These are phyloP conservation scores for Eupristina koningsbergeri DNA, from an alignment of 1,140 invertebrate species.

Conservation along the genomic window DNA sequence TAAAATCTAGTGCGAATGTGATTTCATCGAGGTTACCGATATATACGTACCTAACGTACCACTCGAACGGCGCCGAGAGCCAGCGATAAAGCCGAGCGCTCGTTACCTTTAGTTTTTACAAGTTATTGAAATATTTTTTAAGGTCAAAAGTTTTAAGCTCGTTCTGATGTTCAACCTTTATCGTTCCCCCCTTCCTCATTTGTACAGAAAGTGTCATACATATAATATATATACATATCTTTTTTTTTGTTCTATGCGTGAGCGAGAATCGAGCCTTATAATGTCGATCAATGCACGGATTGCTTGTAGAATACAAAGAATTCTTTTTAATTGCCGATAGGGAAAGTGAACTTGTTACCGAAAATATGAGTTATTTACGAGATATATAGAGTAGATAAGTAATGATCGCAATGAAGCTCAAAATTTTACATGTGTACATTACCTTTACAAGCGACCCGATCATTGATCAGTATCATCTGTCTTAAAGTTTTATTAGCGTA, in stretches of 20 bases:
- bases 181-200: not conserved
- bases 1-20: conserved; percentile 67
- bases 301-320: not conserved
- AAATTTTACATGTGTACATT: not conserved
- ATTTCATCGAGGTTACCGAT: conserved; percentile 72
- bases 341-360: not conserved
- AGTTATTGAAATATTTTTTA: conserved; percentile 55
- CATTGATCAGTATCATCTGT: conserved; percentile 48
- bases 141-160: conserved; percentile 57
- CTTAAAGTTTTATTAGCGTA: conserved; percentile 57
- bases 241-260: conserved; percentile 10
- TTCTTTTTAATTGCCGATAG: not conserved
- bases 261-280: conserved; percentile 30
- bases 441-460: conserved; percentile 26
- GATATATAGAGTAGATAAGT: not conserved
- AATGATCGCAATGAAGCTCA: not conserved
- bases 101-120: conserved; percentile 61
- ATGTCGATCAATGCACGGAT: conserved; percentile 2
- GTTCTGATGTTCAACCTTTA: conserved; percentile 27
- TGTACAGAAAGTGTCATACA: conserved; percentile 52
- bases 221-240: conserved; percentile 29
- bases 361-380: not conserved
- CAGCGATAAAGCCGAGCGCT: conserved; percentile 55
- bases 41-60: conserved; percentile 62
- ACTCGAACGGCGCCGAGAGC: conserved; percentile 52